Evolutionary conservation across 2,888 invertebrate genomes (phyloP).

Genomic region (Geophilus truncorum): DNA sequence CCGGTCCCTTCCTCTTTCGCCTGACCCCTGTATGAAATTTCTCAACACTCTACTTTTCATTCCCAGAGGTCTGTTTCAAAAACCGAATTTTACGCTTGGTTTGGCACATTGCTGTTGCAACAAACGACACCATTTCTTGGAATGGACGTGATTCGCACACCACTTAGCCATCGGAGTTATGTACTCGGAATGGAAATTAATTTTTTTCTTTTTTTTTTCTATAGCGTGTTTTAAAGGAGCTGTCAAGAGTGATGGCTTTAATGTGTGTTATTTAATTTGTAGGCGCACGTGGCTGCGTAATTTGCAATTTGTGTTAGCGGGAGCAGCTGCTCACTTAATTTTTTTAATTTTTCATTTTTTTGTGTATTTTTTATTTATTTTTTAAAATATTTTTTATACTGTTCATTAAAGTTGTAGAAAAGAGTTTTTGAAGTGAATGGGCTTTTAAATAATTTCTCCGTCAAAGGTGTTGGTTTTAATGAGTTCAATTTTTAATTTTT

Average conservation of each 20-base stretch:
- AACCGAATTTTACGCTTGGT: neutral
- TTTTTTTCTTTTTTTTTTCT: too few relatives aligned
- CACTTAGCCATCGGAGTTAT: neutral
- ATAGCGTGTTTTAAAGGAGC: neutral
- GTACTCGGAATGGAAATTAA: neutral
- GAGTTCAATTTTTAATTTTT: neutral
- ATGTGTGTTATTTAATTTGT: neutral
- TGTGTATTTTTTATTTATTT: neutral
- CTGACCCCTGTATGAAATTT: neutral
- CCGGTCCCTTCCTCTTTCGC: neutral
- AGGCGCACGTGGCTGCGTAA: neutral
- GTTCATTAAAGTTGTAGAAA: too few relatives aligned
- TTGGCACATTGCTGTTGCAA: neutral
- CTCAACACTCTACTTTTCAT: neutral
- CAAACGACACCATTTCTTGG: neutral
- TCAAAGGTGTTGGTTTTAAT: too few relatives aligned
- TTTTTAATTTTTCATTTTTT: neutral
- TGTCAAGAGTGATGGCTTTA: neutral
- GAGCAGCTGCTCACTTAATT: neutral
- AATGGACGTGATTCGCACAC: neutral
- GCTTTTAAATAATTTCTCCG: too few relatives aligned
- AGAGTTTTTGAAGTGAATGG: too few relatives aligned
- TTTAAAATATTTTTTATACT: neutral
- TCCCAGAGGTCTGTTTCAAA: neutral
- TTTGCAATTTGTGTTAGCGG: neutral